Evolutionary conservation across 2,888 invertebrate species (phyloP).

Genomic region (Drosophila macrospina): DNA sequence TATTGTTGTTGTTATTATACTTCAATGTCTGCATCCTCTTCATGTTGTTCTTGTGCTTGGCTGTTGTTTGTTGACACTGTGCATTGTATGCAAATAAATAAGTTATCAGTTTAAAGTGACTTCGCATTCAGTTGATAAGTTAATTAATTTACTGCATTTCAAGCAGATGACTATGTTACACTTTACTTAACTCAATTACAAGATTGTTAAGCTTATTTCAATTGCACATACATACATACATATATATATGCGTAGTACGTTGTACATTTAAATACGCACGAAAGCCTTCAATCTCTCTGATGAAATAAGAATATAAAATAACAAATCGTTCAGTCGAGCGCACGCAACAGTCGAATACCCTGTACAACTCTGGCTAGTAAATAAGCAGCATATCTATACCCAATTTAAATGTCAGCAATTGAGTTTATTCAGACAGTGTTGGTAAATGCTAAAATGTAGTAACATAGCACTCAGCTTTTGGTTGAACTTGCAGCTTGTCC

Average conservation of each 20-base stretch:
- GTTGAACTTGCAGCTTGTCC: too few relatives aligned
- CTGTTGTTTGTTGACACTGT: conserved; percentile 16
- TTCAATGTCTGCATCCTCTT: background rate
- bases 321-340: too few relatives aligned
- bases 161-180: background rate
- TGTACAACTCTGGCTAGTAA: too few relatives aligned
- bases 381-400: too few relatives aligned
- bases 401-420: too few relatives aligned
- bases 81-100: conserved; percentile 11
- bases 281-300: background rate
- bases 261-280: background rate
- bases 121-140: conserved; percentile 1
- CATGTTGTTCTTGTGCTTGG: conserved; percentile 12
- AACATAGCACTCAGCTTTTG: too few relatives aligned
- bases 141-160: conserved; percentile 21
- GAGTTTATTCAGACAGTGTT: too few relatives aligned
- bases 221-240: too few relatives aligned
- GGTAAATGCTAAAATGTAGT: too few relatives aligned
- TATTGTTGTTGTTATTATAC: conserved; percentile 1
- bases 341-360: too few relatives aligned
- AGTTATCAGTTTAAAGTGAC: conserved; percentile 11
- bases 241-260: too few relatives aligned
- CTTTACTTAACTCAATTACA: conserved; percentile 12
- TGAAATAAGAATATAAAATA: background rate
- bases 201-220: conserved; percentile 3